Evolutionary conservation across 2,888 invertebrate species (phyloP).

Genomic region (Coenonympha arcania): DNA sequence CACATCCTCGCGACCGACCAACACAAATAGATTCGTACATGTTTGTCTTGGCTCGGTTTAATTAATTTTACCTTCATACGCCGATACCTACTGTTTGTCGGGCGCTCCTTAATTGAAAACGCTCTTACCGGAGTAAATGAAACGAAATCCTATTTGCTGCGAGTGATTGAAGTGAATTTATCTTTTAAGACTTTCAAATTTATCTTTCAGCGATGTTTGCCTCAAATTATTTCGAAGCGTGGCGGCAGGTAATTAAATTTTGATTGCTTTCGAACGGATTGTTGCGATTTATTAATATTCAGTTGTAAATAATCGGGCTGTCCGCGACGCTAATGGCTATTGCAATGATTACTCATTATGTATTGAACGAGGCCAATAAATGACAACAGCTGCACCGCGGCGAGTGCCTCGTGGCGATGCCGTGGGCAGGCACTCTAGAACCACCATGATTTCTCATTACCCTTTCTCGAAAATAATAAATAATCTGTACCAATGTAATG

Average conservation of each 20-base stretch:
- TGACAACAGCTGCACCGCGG: slow-evolving; percentile 32
- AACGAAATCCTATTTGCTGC: slow-evolving; percentile 71
- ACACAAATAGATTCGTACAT: slow-evolving; percentile 68
- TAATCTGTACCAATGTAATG: too few relatives aligned
- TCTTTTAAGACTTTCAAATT: slow-evolving; percentile 70
- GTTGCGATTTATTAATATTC: slow-evolving; percentile 64
- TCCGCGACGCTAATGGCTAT: slow-evolving; percentile 54
- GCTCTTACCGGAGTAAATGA: slow-evolving; percentile 70
- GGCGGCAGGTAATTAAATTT: slow-evolving; percentile 64
- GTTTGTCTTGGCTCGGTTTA: slow-evolving; percentile 72
- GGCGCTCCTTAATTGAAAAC: slow-evolving; percentile 72
- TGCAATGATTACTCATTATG: slow-evolving; percentile 59
- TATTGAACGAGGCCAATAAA: slow-evolving; percentile 55
- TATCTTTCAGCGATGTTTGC: slow-evolving; percentile 55
- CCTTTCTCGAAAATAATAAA: too few relatives aligned
- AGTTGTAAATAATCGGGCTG: slow-evolving; percentile 53
- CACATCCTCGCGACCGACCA: slow-evolving; percentile 49
- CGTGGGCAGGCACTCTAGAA: not conserved
- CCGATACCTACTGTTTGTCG: slow-evolving; percentile 69
- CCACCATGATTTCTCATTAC: not conserved
- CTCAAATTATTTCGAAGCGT: slow-evolving; percentile 47
- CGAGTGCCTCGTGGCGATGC: slow-evolving; percentile 20
- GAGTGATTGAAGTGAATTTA: slow-evolving; percentile 71
- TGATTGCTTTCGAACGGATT: slow-evolving; percentile 60
- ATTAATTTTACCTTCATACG: slow-evolving; percentile 75